Conservation (phyloP, 2,888 invertebrate species). For the Hirtodrosophila histrioides region DNA sequence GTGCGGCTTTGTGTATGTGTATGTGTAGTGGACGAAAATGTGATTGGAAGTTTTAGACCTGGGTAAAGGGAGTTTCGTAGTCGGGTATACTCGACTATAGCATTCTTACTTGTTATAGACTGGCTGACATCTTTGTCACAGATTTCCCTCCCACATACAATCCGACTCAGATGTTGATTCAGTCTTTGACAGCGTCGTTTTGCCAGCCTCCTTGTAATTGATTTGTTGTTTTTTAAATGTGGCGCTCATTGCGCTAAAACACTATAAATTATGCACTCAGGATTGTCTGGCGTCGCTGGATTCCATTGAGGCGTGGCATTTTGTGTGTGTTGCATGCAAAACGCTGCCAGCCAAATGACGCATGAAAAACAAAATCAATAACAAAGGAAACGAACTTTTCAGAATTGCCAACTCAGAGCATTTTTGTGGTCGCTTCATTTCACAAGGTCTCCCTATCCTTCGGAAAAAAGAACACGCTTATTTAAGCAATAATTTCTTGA, state of each 20-base stretch:
- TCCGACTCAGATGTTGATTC: conserved; percentile 5
- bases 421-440: conserved; percentile 71
- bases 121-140: not conserved
- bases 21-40: too few species aligned
- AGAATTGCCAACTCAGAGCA: conserved; percentile 66
- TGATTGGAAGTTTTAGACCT: too few species aligned
- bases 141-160: conserved; percentile 3
- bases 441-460: conserved; percentile 44
- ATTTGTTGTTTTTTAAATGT: conserved; percentile 49
- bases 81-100: too few species aligned
- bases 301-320: conserved; percentile 30
- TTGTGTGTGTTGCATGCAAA: conserved; percentile 57
- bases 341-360: conserved; percentile 60
- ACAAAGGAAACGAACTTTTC: conserved; percentile 44
- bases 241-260: conserved; percentile 17
- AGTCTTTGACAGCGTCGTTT: conserved; percentile 16
- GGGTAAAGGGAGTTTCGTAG: too few species aligned
- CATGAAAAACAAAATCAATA: conserved; percentile 73
- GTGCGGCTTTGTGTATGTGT: too few species aligned
- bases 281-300: conserved; percentile 1
- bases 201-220: conserved; percentile 37
- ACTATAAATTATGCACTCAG: conserved; percentile 58
- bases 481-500: conserved; percentile 75
- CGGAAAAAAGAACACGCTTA: conserved; percentile 61
- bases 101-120: too few species aligned